Conservation (phyloP, 2,888 invertebrate species). For the Eutolmus rufibarbis region DNA sequence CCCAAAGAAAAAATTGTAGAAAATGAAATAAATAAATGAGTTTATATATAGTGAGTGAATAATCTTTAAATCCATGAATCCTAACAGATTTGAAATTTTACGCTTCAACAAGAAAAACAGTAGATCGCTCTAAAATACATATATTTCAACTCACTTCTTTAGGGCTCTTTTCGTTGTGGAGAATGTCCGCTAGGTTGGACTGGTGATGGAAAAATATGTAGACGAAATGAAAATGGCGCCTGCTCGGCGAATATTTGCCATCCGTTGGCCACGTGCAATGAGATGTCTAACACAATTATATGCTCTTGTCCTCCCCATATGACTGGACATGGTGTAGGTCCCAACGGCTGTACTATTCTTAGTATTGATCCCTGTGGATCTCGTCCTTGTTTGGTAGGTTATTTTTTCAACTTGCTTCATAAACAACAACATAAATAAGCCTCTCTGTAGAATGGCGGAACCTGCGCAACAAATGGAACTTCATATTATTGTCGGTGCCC, state of each 20-base stretch:
- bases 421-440: constrained; percentile 52
- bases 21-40: too few species aligned
- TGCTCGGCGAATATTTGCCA: constrained; percentile 71
- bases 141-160: background rate
- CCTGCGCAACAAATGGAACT: constrained; percentile 53
- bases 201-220: constrained; percentile 82
- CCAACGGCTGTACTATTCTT: constrained; percentile 73
- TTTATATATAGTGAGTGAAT: too few species aligned
- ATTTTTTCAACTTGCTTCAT: constrained; percentile 57
- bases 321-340: constrained; percentile 80
- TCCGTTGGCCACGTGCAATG: constrained; percentile 78
- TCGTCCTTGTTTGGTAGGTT: constrained; percentile 66
- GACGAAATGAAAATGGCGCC: constrained; percentile 47
- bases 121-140: too few species aligned
- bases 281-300: constrained; percentile 70
- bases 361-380: constrained; percentile 64
- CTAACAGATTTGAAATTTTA: too few species aligned
- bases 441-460: constrained; percentile 68
- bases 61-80: too few species aligned
- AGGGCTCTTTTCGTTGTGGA: constrained; percentile 88
- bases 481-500: constrained; percentile 55
- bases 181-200: constrained; percentile 86
- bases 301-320: constrained; percentile 83
- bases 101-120: too few species aligned
- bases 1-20: too few species aligned